A percentile compares a stretch with the other conserved stretches of the same genome.
Conservation (phyloP, 2,113 vertebrate genomes). For the Notarius lentiginosus region DNA sequence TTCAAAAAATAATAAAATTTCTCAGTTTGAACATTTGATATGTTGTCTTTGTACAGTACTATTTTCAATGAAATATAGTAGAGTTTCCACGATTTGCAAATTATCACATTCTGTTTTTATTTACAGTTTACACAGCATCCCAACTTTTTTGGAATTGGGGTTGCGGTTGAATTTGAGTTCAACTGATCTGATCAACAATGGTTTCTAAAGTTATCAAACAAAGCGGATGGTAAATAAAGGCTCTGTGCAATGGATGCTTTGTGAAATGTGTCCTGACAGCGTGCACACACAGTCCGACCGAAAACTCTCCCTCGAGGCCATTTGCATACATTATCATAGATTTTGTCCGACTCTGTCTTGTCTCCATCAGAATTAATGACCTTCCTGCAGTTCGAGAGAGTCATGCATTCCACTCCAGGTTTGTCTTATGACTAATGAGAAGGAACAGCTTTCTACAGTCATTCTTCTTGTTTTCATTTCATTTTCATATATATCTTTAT, state of each 20-base stretch:
- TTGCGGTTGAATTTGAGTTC: background rate
- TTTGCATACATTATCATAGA: constrained; percentile 47
- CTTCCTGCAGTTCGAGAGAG: constrained; percentile 38
- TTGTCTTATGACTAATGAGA: constrained; percentile 22
- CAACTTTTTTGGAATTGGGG: too few species aligned
- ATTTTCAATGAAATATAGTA: too few species aligned
- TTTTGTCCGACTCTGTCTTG: constrained; percentile 39
- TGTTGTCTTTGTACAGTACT: too few species aligned
- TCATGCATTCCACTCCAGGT: constrained; percentile 29
- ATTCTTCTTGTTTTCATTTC: background rate
- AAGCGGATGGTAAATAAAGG: background rate
- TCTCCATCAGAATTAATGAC: constrained; percentile 55
- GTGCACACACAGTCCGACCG: background rate
- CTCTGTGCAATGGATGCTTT: background rate
- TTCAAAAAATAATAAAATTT: too few species aligned
- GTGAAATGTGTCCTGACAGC: constrained; percentile 11
- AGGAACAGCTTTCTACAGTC: constrained; percentile 8
- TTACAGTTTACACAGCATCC: too few species aligned
- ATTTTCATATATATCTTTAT: constrained; percentile 17
- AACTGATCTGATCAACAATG: background rate
- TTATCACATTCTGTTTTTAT: too few species aligned
- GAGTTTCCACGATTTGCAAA: too few species aligned
- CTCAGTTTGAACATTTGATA: too few species aligned
- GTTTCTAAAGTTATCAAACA: background rate
- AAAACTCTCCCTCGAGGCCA: constrained; percentile 26